A percentile compares a stretch with the other conserved stretches of the same genome.
phyloP scores from a whole-genome alignment of 2,113 vertebrate genomes.

The Poecilia latipinna region DNA sequence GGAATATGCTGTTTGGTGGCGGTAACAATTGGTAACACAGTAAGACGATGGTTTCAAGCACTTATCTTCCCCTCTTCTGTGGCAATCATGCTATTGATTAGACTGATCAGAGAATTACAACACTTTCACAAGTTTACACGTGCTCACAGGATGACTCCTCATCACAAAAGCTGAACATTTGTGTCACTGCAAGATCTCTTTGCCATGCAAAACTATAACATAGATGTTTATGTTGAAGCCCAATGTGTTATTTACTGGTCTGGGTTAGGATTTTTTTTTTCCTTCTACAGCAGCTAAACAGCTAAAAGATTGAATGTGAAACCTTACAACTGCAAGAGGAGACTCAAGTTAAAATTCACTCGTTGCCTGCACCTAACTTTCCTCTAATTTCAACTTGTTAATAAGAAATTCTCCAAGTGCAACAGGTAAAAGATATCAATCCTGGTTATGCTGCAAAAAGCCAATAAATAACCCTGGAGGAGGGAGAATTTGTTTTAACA shows the following conservation, averaged over 20 bases:
- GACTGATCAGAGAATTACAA: neutral
- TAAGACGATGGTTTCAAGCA: neutral
- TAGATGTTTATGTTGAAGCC: too few species aligned
- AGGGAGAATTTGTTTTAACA: neutral
- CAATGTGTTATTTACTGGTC: neutral
- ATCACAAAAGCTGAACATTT: neutral
- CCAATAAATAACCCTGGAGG: neutral
- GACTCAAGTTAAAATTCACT: neutral
- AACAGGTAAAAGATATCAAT: neutral
- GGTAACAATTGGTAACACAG: neutral
- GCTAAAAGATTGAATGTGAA: neutral
- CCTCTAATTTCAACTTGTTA: neutral
- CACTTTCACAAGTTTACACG: too few species aligned
- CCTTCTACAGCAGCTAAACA: neutral
- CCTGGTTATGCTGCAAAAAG: neutral
- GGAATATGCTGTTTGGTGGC: neutral
- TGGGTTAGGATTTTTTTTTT: neutral
- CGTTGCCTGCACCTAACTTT: neutral
- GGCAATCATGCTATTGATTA: neutral
- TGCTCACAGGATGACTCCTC: neutral
- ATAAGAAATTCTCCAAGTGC: neutral
- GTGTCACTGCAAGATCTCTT: neutral
- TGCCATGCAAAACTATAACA: too few species aligned
- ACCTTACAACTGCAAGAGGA: neutral
- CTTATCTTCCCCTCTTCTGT: neutral